phyloP scores from a whole-genome alignment of 2,113 vertebrate species.

The Scomber colias region DNA sequence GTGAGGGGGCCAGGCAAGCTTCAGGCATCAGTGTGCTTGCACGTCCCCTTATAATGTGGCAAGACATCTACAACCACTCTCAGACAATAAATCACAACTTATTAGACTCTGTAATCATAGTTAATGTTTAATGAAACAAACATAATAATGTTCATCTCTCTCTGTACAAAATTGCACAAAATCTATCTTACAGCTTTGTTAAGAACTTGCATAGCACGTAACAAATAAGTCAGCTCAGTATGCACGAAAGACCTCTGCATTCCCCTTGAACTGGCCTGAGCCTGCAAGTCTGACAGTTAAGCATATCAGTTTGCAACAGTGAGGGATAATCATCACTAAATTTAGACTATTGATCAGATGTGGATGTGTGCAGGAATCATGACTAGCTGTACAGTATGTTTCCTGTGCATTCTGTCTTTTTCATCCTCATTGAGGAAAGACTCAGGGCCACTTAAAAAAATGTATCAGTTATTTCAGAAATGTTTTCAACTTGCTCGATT shows the following conservation, averaged over 20 bases:
- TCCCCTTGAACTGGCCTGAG: constrained; percentile 72
- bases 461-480: too few species aligned
- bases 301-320: constrained; percentile 79
- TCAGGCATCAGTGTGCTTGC: constrained; percentile 19
- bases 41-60: constrained; percentile 19
- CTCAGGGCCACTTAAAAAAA: too few species aligned
- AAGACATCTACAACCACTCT: neutral
- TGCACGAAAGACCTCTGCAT: constrained; percentile 52
- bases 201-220: neutral
- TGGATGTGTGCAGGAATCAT: constrained; percentile 58
- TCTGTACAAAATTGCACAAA: neutral
- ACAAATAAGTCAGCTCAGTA: constrained; percentile 13
- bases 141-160: neutral
- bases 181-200: constrained; percentile 5
- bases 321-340: constrained; percentile 80
- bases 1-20: constrained; percentile 36
- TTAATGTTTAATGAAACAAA: neutral
- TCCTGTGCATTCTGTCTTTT: constrained; percentile 7
- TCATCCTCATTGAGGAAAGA: neutral
- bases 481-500: too few species aligned
- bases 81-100: constrained; percentile 24
- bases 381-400: constrained; percentile 18
- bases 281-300: constrained; percentile 61
- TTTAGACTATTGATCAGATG: constrained; percentile 83
- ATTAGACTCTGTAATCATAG: neutral